A percentile compares a stretch with the other conserved stretches of the same genome.
These are phyloP conservation scores for Motacilla alba DNA, from an alignment of 2,113 vertebrate species.

Conservation along the genomic window DNA sequence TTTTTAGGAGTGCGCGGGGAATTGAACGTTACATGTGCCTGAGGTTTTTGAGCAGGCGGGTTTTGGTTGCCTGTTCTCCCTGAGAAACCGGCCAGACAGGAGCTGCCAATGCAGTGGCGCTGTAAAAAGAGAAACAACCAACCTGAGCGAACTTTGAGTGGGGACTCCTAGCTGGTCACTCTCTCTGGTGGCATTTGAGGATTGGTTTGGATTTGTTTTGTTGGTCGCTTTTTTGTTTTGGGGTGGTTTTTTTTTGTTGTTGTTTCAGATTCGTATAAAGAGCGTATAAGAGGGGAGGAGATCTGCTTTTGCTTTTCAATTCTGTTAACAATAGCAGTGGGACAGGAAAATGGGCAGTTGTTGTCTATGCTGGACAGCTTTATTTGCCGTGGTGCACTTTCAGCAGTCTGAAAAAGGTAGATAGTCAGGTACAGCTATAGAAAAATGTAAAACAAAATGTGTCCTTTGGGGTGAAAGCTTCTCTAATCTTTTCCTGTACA, in stretches of 20 bases:
- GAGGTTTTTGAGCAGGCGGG: rapidly evolving
- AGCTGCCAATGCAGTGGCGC: not conserved
- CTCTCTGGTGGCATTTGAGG: not conserved
- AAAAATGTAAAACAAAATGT: not conserved
- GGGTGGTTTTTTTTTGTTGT: not conserved
- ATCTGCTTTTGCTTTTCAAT: not conserved
- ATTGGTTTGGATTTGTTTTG: not conserved
- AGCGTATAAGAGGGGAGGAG: not conserved
- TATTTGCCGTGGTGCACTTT: rapidly evolving
- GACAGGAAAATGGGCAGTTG: not conserved
- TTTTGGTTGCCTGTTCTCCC: not conserved
- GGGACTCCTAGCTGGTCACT: not conserved
- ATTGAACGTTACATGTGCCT: rapidly evolving
- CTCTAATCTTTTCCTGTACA: not conserved
- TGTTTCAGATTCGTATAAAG: not conserved
- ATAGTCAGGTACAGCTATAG: not conserved
- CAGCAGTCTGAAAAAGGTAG: not conserved
- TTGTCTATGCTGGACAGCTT: not conserved
- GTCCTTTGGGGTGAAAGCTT: not conserved
- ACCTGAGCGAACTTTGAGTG: not conserved
- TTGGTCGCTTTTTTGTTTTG: not conserved
- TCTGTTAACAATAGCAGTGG: not conserved
- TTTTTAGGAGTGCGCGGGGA: not conserved
- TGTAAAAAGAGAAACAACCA: not conserved
- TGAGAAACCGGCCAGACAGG: not conserved